Conservation (phyloP, 2,113 vertebrate species). For the Numenius arquata region DNA sequence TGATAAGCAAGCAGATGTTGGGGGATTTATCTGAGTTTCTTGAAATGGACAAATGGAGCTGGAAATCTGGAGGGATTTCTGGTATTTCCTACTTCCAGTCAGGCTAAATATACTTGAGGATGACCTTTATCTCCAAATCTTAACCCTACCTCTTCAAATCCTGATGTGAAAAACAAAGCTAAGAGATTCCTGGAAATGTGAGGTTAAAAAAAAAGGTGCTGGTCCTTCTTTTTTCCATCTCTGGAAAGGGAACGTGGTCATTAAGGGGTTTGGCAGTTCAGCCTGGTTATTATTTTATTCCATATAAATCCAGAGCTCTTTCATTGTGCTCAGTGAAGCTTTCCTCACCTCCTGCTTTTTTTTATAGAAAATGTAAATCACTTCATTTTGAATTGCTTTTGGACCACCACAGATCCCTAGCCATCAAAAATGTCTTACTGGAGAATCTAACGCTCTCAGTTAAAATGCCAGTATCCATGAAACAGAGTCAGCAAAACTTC, state of each 20-base stretch:
- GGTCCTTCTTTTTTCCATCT: conserved; percentile 21
- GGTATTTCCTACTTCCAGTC: conserved; percentile 20
- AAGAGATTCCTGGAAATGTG: conserved; percentile 23
- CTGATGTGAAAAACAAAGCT: conserved; percentile 7
- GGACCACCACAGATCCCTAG: not conserved
- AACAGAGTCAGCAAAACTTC: not conserved
- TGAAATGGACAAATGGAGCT: not conserved
- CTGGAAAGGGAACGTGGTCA: conserved; percentile 15
- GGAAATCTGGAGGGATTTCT: not conserved
- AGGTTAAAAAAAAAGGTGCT: not conserved
- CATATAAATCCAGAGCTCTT: conserved; percentile 14
- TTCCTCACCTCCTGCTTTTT: conserved; percentile 1
- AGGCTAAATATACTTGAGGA: conserved; percentile 22
- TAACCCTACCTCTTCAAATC: not conserved
- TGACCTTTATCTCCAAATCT: not conserved
- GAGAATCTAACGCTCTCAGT: not conserved
- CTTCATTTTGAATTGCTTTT: not conserved
- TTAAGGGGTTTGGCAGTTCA: conserved; percentile 46
- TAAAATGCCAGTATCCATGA: not conserved
- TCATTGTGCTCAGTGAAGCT: conserved; percentile 10
- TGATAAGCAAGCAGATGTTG: not conserved
- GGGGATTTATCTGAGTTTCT: not conserved
- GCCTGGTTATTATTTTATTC: conserved; percentile 41
- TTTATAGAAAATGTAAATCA: conserved; percentile 22
- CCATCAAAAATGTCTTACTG: not conserved